phyloP scores from a whole-genome alignment of 35 echinoderm and acorn worm species.

The Hemicentrotus pulcherrimus region DNA sequence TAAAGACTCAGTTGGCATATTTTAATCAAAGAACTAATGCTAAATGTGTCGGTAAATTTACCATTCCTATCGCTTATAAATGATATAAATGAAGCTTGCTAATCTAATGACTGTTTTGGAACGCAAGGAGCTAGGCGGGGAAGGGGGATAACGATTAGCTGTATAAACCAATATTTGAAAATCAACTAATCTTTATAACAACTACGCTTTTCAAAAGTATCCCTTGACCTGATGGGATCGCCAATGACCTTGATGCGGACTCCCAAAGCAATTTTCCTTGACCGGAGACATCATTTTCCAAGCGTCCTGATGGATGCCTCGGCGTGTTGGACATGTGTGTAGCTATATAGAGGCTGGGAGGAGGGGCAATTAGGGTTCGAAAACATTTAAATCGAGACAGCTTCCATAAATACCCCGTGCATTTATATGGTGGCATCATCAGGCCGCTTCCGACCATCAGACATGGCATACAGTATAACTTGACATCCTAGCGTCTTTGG shows the following conservation, averaged over 20 bases:
- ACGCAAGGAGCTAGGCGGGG: not conserved
- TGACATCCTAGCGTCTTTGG: not conserved
- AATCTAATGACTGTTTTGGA: too few species aligned
- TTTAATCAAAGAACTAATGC: too few species aligned
- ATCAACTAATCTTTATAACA: not conserved
- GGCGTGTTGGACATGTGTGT: not conserved
- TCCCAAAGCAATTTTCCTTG: not conserved
- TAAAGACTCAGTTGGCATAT: too few species aligned
- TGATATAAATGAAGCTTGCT: too few species aligned
- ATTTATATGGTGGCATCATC: not conserved
- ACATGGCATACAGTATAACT: not conserved
- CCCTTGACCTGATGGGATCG: not conserved
- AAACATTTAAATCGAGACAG: not conserved
- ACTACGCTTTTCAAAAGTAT: not conserved
- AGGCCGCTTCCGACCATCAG: not conserved
- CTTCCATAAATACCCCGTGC: not conserved
- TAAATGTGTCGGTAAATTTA: too few species aligned
- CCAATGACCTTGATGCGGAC: not conserved
- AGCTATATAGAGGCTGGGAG: too few species aligned
- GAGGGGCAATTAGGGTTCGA: not conserved
- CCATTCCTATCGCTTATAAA: too few species aligned
- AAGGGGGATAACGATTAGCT: not conserved
- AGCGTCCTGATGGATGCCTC: not conserved
- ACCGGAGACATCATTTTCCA: not conserved
- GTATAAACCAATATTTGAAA: not conserved